Conservation (phyloP, 2,888 invertebrate species). For the Nowickia ferox region DNA sequence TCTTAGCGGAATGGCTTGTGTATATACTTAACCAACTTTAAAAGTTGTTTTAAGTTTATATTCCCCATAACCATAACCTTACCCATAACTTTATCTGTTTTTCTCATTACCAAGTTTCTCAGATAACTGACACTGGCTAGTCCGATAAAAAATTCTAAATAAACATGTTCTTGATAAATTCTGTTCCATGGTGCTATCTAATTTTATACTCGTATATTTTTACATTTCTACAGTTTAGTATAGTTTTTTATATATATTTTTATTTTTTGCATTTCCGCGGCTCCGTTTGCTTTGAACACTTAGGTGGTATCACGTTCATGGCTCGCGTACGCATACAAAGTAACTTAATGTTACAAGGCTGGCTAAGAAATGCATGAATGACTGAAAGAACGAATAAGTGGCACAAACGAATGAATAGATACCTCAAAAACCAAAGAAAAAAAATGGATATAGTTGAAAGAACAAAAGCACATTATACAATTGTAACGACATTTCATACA, state of each 20-base stretch:
- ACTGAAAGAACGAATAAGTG: constrained; percentile 12
- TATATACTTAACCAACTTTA: too few species aligned
- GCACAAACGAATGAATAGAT: constrained; percentile 39
- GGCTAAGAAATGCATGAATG: constrained; percentile 49
- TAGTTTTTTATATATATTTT: not conserved
- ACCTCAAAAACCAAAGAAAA: constrained; percentile 53
- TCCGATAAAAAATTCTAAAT: not conserved
- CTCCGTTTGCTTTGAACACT: constrained; percentile 43
- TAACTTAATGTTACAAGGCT: constrained; percentile 59
- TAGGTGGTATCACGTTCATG: constrained; percentile 57
- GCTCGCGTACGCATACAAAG: constrained; percentile 68
- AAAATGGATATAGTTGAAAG: constrained; percentile 31
- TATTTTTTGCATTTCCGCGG: constrained; percentile 5
- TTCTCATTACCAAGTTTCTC: too few species aligned
- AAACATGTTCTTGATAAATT: not conserved
- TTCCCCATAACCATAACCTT: too few species aligned
- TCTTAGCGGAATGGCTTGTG: too few species aligned
- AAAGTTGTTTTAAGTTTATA: too few species aligned
- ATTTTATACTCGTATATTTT: constrained; percentile 36
- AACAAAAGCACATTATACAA: constrained; percentile 37
- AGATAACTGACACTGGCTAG: too few species aligned
- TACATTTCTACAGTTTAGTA: constrained; percentile 44
- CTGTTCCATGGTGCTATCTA: constrained; percentile 22
- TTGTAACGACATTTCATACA: constrained; percentile 48
- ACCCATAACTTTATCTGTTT: too few species aligned